These are phyloP conservation scores for Dione juno DNA, from an alignment of 2,888 invertebrate species.

Conservation along the genomic window DNA sequence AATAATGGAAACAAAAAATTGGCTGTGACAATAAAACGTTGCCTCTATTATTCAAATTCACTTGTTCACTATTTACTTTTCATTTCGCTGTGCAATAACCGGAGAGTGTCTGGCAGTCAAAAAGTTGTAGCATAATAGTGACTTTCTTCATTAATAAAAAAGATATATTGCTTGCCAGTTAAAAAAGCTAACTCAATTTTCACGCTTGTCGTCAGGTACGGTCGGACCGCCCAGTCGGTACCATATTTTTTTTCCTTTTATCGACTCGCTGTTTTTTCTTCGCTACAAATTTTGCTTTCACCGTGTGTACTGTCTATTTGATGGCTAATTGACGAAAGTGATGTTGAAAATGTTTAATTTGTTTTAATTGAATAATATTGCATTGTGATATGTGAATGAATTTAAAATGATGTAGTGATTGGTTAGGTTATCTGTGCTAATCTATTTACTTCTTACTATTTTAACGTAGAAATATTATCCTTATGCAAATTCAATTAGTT, in stretches of 20 bases:
- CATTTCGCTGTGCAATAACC: conserved; percentile 35
- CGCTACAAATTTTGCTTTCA: conserved; percentile 71
- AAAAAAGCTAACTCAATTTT: conserved; percentile 78
- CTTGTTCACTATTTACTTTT: conserved; percentile 45
- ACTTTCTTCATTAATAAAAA: conserved; percentile 71
- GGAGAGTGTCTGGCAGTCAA: conserved; percentile 18
- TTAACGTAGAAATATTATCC: background rate
- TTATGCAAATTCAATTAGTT: background rate
- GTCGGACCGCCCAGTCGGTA: conserved; percentile 40
- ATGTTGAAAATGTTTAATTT: conserved; percentile 36
- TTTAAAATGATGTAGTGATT: background rate
- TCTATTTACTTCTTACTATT: background rate
- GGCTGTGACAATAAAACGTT: conserved; percentile 1
- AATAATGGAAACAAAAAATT: conserved; percentile 21
- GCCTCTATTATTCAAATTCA: conserved; percentile 42
- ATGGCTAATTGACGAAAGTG: conserved; percentile 45
- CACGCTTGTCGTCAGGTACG: conserved; percentile 58
- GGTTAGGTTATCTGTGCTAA: background rate
- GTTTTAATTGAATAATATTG: conserved; percentile 29
- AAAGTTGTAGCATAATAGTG: conserved; percentile 63
- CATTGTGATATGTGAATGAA: conserved; percentile 4
- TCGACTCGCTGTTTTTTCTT: conserved; percentile 42
- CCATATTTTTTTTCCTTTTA: conserved; percentile 38
- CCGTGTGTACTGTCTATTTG: conserved; percentile 57
- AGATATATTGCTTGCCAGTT: conserved; percentile 55